These are phyloP conservation scores for Anguilla marmorata DNA, from an alignment of 2,797 vertebrate species.

Conservation along the genomic window DNA sequence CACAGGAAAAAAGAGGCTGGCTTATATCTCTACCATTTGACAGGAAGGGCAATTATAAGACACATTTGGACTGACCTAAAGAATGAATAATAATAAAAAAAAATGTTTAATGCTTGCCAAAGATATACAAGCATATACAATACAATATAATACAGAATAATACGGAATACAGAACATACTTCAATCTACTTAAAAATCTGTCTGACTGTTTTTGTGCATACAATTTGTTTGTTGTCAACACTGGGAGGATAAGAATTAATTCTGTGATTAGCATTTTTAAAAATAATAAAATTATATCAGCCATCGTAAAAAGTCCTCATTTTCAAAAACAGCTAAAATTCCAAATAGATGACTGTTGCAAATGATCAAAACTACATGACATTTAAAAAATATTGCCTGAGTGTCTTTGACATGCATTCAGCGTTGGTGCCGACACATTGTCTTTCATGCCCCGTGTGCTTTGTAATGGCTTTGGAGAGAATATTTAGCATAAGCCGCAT, in stretches of 20 bases:
- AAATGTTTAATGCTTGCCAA: background rate
- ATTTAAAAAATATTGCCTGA: conserved; percentile 7
- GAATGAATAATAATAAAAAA: background rate
- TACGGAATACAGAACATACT: background rate
- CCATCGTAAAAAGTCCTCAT: background rate
- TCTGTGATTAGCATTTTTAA: background rate
- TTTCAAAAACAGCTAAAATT: background rate
- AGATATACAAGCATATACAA: background rate
- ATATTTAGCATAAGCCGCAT: conserved; percentile 41
- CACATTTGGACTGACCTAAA: background rate
- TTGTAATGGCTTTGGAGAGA: conserved; percentile 27
- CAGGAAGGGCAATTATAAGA: background rate
- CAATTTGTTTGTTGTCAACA: background rate
- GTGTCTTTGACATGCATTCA: conserved; percentile 19
- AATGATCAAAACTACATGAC: conserved; percentile 32
- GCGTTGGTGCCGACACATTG: background rate
- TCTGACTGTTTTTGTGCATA: background rate
- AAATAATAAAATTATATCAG: background rate
- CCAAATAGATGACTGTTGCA: background rate
- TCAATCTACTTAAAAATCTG: background rate
- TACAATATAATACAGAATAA: too few species aligned
- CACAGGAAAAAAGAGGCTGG: background rate
- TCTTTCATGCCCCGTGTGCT: conserved; percentile 19
- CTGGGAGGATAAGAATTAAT: background rate
- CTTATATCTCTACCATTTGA: background rate